A percentile compares a stretch with the other conserved stretches of the same genome.
Conservation (phyloP, 2,113 vertebrate species). For the Malurus cyaneus region DNA sequence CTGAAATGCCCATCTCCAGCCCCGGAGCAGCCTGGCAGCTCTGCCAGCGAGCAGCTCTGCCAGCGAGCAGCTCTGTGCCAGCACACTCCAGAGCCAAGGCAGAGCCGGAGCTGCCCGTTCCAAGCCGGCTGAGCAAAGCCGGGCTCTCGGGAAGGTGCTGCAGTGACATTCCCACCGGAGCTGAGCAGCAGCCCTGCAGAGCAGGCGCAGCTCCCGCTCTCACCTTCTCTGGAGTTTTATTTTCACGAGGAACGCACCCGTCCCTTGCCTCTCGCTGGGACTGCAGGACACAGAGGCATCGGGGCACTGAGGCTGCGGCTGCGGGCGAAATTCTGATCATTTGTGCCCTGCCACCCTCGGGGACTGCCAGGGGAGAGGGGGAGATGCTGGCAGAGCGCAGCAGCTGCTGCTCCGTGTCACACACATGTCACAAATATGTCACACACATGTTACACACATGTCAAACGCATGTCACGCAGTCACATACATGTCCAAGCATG, state of each 20-base stretch:
- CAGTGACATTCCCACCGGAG: not conserved
- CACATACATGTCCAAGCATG: no score
- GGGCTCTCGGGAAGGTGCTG: not conserved
- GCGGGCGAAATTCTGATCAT: not conserved
- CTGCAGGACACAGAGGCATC: not conserved
- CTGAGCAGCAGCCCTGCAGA: not conserved
- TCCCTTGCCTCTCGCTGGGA: not conserved
- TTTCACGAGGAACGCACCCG: not conserved
- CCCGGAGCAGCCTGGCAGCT: not conserved
- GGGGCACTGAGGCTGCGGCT: not conserved
- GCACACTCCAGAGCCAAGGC: not conserved
- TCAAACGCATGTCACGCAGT: no score
- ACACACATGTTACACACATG: no score
- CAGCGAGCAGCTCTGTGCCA: not conserved
- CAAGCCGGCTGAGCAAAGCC: not conserved
- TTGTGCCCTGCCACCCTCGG: accelerated
- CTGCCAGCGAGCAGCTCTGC: not conserved
- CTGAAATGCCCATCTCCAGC: not conserved
- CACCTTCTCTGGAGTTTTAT: not conserved
- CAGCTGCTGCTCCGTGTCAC: not conserved
- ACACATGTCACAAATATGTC: no score
- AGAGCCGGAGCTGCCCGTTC: not conserved
- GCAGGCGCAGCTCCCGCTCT: not conserved
- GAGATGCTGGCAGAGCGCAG: not conserved
- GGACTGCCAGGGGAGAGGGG: not conserved